phyloP scores from a whole-genome alignment of 1,140 invertebrate genomes.

The Lasaia peninsularis region DNA sequence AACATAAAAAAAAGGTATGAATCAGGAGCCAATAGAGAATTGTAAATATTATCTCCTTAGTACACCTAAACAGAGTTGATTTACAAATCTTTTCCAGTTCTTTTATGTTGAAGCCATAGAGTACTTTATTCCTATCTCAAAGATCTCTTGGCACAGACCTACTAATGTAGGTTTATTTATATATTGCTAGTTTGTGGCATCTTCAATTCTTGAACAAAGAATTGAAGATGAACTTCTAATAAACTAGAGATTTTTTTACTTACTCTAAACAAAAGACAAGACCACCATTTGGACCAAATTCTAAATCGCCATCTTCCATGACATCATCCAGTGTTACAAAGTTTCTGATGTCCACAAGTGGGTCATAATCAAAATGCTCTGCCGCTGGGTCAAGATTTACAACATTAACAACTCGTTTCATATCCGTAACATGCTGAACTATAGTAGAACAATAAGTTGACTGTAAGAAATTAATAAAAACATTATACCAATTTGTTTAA shows the following conservation, averaged over 20 bases:
- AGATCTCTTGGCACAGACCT: too few species aligned
- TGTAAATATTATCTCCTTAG: too few species aligned
- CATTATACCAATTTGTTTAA: slow-evolving; percentile 24
- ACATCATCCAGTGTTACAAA: slow-evolving; percentile 96
- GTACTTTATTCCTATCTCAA: too few species aligned
- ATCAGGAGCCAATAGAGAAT: too few species aligned
- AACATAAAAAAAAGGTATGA: too few species aligned
- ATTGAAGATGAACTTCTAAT: too few species aligned
- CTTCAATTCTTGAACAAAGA: too few species aligned
- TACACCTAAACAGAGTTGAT: too few species aligned
- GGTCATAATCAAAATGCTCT: slow-evolving; percentile 95
- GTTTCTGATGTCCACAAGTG: slow-evolving; percentile 93
- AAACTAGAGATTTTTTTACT: slow-evolving; percentile 44
- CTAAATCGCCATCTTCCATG: slow-evolving; percentile 97
- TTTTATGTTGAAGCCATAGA: too few species aligned
- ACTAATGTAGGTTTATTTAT: too few species aligned
- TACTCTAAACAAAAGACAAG: slow-evolving; percentile 98
- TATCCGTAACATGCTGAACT: slow-evolving; percentile 88
- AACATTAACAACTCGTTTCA: slow-evolving; percentile 87
- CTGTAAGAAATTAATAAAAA: slow-evolving; percentile 64
- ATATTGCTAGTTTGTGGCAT: too few species aligned
- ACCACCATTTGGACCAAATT: slow-evolving; percentile 98
- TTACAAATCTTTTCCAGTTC: too few species aligned
- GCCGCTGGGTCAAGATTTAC: slow-evolving; percentile 99
- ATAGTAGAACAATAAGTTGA: slow-evolving; percentile 97